phyloP scores from a whole-genome alignment of 2,113 vertebrate species.

The Micromys minutus region DNA sequence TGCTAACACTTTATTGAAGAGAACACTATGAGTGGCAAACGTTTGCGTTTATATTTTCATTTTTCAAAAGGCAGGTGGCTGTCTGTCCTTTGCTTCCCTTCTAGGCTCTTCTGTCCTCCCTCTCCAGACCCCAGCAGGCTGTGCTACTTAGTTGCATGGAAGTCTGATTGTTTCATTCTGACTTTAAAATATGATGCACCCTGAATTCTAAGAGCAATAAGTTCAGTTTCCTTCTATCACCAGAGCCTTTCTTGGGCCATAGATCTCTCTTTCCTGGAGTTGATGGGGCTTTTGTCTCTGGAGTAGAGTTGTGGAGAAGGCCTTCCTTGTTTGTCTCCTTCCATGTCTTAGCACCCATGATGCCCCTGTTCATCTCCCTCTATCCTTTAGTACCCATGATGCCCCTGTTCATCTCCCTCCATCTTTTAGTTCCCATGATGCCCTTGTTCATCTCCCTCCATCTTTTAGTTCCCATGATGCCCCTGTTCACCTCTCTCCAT shows the following conservation, averaged over 20 bases:
- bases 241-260: neutral
- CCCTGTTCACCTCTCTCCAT: too few relatives aligned
- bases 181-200: neutral
- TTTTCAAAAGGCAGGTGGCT: neutral
- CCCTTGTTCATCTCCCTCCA: neutral
- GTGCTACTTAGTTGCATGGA: neutral
- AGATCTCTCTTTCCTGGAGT: neutral
- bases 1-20: neutral
- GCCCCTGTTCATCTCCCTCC: neutral
- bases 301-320: neutral
- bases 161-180: neutral
- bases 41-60: neutral
- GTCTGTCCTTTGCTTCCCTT: neutral
- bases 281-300: neutral
- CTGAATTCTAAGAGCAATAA: neutral
- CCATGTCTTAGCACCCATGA: neutral
- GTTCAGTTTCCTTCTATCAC: neutral
- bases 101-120: rapidly evolving
- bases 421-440: neutral
- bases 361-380: neutral
- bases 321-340: neutral
- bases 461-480: neutral
- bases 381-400: neutral
- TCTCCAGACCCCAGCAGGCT: neutral
- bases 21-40: neutral